phyloP scores from a whole-genome alignment of 2,113 vertebrate genomes.

The Butastur rufipennis region DNA sequence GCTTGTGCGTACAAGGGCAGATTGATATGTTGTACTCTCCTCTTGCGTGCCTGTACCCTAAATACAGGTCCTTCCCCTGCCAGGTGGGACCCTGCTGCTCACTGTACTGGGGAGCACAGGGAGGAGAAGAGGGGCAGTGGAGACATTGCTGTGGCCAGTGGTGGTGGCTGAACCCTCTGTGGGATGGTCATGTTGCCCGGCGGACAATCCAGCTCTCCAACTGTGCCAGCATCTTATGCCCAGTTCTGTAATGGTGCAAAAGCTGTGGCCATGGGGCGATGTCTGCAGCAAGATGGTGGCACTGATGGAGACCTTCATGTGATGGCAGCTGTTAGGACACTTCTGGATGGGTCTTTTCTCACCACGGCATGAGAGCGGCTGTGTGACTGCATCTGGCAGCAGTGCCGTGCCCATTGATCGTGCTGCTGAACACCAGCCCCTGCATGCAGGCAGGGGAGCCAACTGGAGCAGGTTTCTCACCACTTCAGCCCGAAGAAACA shows the following conservation, averaged over 20 bases:
- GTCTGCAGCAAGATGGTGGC: background rate
- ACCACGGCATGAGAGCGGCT: background rate
- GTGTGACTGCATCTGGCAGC: background rate
- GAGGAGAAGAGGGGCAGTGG: background rate
- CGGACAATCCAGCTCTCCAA: background rate
- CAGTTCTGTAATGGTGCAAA: background rate
- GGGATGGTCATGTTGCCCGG: rapidly evolving
- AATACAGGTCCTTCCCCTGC: background rate
- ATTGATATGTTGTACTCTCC: background rate
- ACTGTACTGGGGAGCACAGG: background rate
- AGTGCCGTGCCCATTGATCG: rapidly evolving
- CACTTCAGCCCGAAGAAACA: background rate
- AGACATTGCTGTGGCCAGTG: background rate
- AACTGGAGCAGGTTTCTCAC: background rate
- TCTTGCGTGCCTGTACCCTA: background rate
- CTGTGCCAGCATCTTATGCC: background rate
- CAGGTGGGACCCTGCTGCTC: background rate
- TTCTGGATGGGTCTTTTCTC: background rate
- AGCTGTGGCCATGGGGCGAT: background rate
- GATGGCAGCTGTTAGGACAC: background rate
- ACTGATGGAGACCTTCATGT: background rate
- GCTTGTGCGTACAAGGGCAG: background rate
- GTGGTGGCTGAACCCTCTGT: background rate
- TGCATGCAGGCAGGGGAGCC: background rate
- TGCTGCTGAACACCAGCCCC: background rate